These are phyloP conservation scores for Mustela erminea DNA, from an alignment of 2,797 vertebrate genomes.

Conservation along the genomic window DNA sequence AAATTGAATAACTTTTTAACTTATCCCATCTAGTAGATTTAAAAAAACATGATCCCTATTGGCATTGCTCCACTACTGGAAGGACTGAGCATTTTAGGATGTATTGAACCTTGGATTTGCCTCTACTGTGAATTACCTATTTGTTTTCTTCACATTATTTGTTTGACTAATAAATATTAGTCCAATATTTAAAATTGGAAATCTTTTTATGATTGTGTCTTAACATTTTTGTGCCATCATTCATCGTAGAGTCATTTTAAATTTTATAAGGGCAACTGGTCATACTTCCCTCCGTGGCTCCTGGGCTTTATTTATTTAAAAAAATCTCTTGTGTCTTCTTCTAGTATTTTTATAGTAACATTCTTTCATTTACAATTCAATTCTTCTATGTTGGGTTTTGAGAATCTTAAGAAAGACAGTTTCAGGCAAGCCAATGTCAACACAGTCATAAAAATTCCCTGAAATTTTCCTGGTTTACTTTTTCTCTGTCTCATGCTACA, in stretches of 20 bases:
- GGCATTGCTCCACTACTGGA: not conserved
- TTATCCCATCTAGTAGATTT: not conserved
- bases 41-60: not conserved
- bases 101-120: not conserved
- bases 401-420: not conserved
- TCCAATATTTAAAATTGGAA: conserved; percentile 6
- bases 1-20: not conserved
- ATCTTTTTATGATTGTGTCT: not conserved
- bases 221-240: not conserved
- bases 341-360: not conserved
- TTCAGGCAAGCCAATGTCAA: not conserved
- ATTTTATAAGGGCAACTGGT: not conserved
- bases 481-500: not conserved
- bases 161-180: not conserved
- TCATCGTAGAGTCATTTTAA: not conserved
- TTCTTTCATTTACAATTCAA: not conserved
- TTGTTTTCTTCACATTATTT: not conserved
- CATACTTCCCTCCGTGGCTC: not conserved
- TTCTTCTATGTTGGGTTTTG: not conserved
- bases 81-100: not conserved
- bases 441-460: not conserved
- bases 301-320: not conserved
- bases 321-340: conserved; percentile 8
- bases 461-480: not conserved
- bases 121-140: not conserved